phyloP scores from a whole-genome alignment of 2,113 vertebrate species.

The Nestor notabilis region DNA sequence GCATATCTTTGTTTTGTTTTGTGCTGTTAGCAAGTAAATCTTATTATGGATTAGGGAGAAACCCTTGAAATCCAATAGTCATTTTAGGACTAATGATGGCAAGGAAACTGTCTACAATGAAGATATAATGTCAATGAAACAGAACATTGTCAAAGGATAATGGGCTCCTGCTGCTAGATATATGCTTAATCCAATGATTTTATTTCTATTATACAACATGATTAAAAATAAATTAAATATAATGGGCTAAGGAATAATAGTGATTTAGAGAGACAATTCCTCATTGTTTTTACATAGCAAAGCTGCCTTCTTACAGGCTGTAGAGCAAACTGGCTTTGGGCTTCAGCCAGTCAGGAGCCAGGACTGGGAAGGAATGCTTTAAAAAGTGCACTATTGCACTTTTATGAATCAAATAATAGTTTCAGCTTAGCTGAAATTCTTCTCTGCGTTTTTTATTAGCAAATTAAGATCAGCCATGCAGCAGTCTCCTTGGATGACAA shows the following conservation, averaged over 20 bases:
- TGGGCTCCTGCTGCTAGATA: conserved; percentile 56
- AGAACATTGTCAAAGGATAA: conserved; percentile 66
- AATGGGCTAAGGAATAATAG: conserved; percentile 64
- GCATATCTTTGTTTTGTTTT: conserved; percentile 69
- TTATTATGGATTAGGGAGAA: conserved; percentile 71
- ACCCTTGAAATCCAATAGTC: conserved; percentile 70
- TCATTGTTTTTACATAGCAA: conserved; percentile 55
- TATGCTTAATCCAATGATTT: conserved; percentile 58
- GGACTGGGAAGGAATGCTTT: not conserved
- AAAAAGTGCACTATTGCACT: conserved; percentile 39
- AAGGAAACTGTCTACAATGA: conserved; percentile 58
- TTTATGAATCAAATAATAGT: conserved; percentile 37
- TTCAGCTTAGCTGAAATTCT: conserved; percentile 39
- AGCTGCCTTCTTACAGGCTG: not conserved
- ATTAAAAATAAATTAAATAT: conserved; percentile 74
- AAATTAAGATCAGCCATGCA: conserved; percentile 55
- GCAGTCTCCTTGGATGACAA: conserved; percentile 45
- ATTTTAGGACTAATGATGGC: conserved; percentile 69
- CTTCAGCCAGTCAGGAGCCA: conserved; percentile 15
- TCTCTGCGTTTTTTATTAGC: conserved; percentile 55
- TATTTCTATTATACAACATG: conserved; percentile 63
- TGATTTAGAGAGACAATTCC: conserved; percentile 62
- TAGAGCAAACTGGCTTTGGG: not conserved
- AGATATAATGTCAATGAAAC: conserved; percentile 62
- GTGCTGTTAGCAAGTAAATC: conserved; percentile 69